Evolutionary conservation across 2,113 vertebrate genomes (phyloP).

Genomic region (Gorsachius goisagi): DNA sequence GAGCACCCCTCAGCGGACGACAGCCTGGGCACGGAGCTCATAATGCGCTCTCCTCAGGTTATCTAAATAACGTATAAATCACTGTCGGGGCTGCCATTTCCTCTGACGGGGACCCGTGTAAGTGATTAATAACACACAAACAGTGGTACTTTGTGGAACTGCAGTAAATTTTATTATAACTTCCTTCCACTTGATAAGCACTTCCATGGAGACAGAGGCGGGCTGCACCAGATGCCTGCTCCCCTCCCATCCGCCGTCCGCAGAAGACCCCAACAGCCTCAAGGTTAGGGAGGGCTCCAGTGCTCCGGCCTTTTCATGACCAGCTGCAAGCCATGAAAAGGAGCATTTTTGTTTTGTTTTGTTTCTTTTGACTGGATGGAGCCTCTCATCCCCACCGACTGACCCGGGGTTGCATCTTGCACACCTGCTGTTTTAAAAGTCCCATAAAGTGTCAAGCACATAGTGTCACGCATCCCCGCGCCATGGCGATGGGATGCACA

Average conservation of each 20-base stretch:
- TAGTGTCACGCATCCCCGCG: background rate
- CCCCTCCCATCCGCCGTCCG: background rate
- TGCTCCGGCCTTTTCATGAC: background rate
- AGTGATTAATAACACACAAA: background rate
- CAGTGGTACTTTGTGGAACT: background rate
- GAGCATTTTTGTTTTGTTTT: background rate
- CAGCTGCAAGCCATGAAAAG: slow-evolving; percentile 49
- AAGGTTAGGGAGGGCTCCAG: background rate
- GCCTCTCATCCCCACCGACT: slow-evolving; percentile 31
- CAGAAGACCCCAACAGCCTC: background rate
- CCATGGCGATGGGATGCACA: background rate
- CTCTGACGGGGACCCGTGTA: background rate
- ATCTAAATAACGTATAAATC: slow-evolving; percentile 43
- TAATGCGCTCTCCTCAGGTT: background rate
- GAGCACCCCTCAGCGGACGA: background rate
- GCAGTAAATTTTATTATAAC: slow-evolving; percentile 5
- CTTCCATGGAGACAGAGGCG: background rate
- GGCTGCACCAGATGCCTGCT: background rate
- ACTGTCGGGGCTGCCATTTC: background rate
- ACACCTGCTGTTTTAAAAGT: slow-evolving; percentile 66
- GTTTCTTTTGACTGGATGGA: slow-evolving; percentile 7
- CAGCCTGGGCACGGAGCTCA: background rate
- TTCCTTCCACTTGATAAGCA: slow-evolving; percentile 54
- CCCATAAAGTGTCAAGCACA: background rate
- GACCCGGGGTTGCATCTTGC: slow-evolving; percentile 32